Percentiles rank a stretch among this genome's conserved stretches.
phyloP scores from a whole-genome alignment of 2,113 vertebrate species.

The Sorex araneus region DNA sequence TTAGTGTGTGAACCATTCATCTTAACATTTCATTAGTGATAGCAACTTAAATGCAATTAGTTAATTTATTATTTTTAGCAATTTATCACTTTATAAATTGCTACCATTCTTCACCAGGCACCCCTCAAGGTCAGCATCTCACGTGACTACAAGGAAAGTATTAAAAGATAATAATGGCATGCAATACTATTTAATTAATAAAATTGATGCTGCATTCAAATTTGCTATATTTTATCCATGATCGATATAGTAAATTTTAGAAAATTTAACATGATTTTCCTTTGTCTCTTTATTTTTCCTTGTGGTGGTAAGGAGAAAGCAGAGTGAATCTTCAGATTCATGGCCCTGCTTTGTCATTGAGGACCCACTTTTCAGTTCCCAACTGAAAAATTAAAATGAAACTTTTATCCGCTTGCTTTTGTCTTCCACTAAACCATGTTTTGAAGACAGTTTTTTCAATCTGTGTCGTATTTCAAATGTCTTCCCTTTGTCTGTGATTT shows the following conservation, averaged over 20 bases:
- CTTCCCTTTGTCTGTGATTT: not conserved
- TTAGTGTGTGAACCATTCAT: not conserved
- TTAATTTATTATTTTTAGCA: too few species aligned
- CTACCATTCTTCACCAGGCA: not conserved
- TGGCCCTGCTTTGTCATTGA: not conserved
- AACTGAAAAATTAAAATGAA: not conserved
- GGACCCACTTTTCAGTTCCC: not conserved
- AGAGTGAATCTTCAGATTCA: not conserved
- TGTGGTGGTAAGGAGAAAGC: rapidly evolving
- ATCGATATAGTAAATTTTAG: not conserved
- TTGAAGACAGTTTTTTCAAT: not conserved
- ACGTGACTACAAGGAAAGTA: not conserved
- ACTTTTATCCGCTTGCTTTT: not conserved
- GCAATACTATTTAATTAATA: not conserved
- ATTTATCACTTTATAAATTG: not conserved
- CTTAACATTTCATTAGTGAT: not conserved
- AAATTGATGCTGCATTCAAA: not conserved
- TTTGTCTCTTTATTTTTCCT: not conserved
- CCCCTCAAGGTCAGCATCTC: not conserved
- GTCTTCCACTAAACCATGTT: not conserved
- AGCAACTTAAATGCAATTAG: too few species aligned
- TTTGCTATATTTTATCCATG: not conserved
- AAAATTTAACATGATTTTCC: not conserved
- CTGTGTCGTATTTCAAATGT: not conserved
- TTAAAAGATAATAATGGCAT: not conserved